Conservation (phyloP, 2,888 invertebrate species). For the Tortricodes alternella region DNA sequence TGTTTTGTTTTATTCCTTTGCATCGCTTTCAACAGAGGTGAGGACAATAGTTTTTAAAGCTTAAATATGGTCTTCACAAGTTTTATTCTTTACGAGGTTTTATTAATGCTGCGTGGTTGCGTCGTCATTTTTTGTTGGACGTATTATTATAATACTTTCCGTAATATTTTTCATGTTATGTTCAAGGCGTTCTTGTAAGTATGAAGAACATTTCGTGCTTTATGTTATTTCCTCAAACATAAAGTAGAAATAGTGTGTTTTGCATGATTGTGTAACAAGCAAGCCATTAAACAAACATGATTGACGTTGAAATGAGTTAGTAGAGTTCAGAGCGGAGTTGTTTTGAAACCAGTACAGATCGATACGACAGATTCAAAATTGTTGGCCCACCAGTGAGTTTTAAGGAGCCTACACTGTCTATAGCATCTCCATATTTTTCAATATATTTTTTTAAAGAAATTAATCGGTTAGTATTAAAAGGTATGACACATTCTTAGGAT, state of each 20-base stretch:
- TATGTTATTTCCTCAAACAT: background rate
- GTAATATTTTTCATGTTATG: background rate
- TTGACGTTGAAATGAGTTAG: constrained; percentile 30
- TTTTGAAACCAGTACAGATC: constrained; percentile 23
- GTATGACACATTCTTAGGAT: too few species aligned
- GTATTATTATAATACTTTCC: constrained; percentile 6
- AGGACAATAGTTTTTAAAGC: constrained; percentile 27
- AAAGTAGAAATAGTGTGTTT: background rate
- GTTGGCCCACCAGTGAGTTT: constrained; percentile 3
- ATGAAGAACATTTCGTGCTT: background rate
- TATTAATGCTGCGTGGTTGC: background rate
- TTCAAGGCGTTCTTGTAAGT: background rate
- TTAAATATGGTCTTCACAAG: constrained; percentile 17
- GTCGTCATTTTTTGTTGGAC: background rate
- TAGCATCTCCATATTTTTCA: background rate
- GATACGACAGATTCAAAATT: constrained; percentile 28
- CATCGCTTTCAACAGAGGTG: constrained; percentile 26
- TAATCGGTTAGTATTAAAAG: background rate
- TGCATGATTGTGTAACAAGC: constrained; percentile 18
- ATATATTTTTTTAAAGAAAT: background rate
- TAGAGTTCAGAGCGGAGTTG: constrained; percentile 17
- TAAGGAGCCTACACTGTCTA: constrained; percentile 14
- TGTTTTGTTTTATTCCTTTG: constrained; percentile 28
- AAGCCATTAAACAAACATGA: constrained; percentile 21
- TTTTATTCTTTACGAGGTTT: constrained; percentile 16